Evolutionary conservation across 2,113 vertebrate genomes (phyloP), one percentile per base, ranked within the genome.

Genomic region (Spea bombifrons): DNA sequence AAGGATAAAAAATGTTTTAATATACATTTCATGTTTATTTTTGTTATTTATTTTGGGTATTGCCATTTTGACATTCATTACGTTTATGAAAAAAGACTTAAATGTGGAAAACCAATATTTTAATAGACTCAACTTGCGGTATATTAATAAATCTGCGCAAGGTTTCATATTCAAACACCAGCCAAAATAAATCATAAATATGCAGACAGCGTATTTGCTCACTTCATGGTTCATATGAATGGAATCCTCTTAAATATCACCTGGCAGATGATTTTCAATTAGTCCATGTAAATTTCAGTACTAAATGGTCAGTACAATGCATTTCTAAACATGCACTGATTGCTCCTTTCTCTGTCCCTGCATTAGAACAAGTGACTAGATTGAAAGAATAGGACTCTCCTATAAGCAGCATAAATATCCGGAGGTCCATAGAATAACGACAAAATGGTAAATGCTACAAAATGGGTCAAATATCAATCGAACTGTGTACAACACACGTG

Each of bases 221-320:
- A 64, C 61, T 64, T 53, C 52, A 3, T 12, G 30, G 30, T 30
- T 30, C 30, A 59, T 59, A 13, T 13, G 15, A 13, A 59, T 8
- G 55, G 15, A 13, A 13, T 59, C 55, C 55, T 17, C n/a, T 64
- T 64, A 64, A 64, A 64, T 64, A 64, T 64, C 61, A 64, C 61
- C 61, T 64, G 61, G 61, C 61, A 64, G 61, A 16, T 17, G 9
- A 64, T 7, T 64, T 7, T 16, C 61, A 64, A 64, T 64, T 64
- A 64, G 61, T 30, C 16, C 61, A 64, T 64, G 61, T 64, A 64
- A 64, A 64, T 64, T 16, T 64, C 17, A 30, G 5, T 8, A 16
- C 13, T 64, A 64, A 64, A 64, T 64, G 61, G 9, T 16, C 61
- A 64, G 61, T 30, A 64, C 61, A 64, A 7, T 13, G 61, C 16